Evolutionary conservation across 2,113 vertebrate genomes (phyloP).

Genomic region (Scalopus aquaticus): DNA sequence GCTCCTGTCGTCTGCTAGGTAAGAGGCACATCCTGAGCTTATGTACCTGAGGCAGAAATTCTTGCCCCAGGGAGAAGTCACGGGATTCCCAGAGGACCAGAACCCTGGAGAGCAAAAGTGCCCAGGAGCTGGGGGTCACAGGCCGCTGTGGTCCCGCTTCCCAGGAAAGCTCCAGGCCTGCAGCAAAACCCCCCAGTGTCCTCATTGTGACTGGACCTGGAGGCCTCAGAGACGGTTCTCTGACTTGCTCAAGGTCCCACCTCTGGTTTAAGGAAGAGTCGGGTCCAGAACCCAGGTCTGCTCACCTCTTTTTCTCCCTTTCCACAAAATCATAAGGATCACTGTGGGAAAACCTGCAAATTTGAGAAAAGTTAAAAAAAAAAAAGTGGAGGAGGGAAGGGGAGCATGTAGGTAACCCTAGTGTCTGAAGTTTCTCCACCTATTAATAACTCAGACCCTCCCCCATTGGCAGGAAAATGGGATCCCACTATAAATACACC

Average conservation of each 20-base stretch:
- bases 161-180: rapidly evolving
- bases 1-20: neutral
- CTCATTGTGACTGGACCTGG: neutral
- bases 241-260: neutral
- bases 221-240: neutral
- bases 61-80: neutral
- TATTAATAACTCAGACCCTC: neutral
- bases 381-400: no score
- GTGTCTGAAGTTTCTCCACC: neutral
- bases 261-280: neutral
- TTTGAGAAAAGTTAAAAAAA: neutral
- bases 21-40: neutral
- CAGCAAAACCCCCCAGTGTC: neutral
- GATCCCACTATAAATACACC: neutral
- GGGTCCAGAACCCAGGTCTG: neutral
- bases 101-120: neutral
- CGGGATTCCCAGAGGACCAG: neutral
- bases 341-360: neutral
- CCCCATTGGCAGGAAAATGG: neutral
- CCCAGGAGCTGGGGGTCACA: neutral
- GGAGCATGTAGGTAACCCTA: neutral
- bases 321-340: neutral
- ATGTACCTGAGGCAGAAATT: neutral
- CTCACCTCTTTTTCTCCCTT: neutral
- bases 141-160: neutral